phyloP scores from a whole-genome alignment of 2,888 invertebrate species.

The Apamea epomidion region DNA sequence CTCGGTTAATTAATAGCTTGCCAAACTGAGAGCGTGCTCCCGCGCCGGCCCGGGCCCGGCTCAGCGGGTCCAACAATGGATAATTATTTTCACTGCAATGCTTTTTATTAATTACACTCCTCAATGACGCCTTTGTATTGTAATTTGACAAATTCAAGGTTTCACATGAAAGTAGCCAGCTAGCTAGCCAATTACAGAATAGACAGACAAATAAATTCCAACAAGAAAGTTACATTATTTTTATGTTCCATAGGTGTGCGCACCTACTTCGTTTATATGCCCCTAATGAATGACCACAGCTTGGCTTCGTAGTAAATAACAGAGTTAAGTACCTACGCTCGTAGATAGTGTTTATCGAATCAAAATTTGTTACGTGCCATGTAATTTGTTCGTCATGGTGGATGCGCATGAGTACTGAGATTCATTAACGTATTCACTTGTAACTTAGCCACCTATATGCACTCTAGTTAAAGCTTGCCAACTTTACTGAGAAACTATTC shows the following conservation, averaged over 20 bases:
- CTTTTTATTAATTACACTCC: conserved; percentile 85
- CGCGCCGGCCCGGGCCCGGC: conserved; percentile 37
- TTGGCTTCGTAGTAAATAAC: conserved; percentile 63
- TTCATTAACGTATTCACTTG: conserved; percentile 58
- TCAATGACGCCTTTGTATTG: conserved; percentile 84
- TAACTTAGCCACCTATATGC: conserved; percentile 39
- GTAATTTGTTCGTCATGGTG: conserved; percentile 67
- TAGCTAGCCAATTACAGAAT: conserved; percentile 42
- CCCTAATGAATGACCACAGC: conserved; percentile 55
- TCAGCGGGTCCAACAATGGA: conserved; percentile 78
- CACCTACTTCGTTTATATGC: conserved; percentile 49
- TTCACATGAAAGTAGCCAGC: conserved; percentile 76
- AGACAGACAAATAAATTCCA: conserved; percentile 62
- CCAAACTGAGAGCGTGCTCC: conserved; percentile 61
- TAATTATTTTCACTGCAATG: conserved; percentile 83
- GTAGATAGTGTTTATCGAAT: conserved; percentile 67
- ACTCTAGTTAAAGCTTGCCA: conserved; percentile 54
- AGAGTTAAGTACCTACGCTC: conserved; percentile 62
- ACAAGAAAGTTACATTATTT: conserved; percentile 71
- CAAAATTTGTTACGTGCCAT: conserved; percentile 64
- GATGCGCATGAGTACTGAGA: conserved; percentile 52
- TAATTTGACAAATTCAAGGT: conserved; percentile 85
- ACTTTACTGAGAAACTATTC: conserved; percentile 60
- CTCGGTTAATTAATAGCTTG: conserved; percentile 68
- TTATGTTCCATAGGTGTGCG: conserved; percentile 49